These are phyloP conservation scores for Terrapene triunguis DNA, from an alignment of 2,113 vertebrate genomes.

Conservation along the genomic window DNA sequence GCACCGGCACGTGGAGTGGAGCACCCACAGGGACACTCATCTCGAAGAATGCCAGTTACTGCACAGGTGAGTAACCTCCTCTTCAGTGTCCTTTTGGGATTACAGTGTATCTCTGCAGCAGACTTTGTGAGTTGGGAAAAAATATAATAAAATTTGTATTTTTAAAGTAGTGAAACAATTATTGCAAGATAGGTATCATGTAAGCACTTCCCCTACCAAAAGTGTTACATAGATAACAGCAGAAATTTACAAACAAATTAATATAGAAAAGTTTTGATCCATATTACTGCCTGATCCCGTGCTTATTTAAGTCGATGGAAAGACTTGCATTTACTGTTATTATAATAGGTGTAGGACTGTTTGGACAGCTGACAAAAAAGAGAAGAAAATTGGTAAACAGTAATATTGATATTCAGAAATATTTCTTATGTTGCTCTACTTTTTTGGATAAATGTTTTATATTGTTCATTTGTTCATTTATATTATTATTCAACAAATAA, in stretches of 20 bases:
- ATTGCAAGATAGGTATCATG: slow-evolving; percentile 22
- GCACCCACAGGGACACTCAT: no score
- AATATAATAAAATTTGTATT: neutral
- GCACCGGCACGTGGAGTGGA: no score
- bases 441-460: neutral
- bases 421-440: neutral
- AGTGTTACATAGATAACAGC: neutral
- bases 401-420: neutral
- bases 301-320: neutral
- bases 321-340: neutral
- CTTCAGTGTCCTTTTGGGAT: neutral
- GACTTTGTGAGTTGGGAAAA: neutral
- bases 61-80: no score
- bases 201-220: slow-evolving; percentile 17
- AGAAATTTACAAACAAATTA: slow-evolving; percentile 54
- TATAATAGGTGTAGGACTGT: neutral
- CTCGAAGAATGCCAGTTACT: no score
- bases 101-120: neutral
- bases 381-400: neutral
- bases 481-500: neutral
- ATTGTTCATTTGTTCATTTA: neutral
- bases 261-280: neutral
- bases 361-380: neutral
- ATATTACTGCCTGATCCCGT: neutral
- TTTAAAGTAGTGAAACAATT: slow-evolving; percentile 25